phyloP scores from a whole-genome alignment of 2,888 invertebrate genomes.

The Fissipunctia ypsillon region DNA sequence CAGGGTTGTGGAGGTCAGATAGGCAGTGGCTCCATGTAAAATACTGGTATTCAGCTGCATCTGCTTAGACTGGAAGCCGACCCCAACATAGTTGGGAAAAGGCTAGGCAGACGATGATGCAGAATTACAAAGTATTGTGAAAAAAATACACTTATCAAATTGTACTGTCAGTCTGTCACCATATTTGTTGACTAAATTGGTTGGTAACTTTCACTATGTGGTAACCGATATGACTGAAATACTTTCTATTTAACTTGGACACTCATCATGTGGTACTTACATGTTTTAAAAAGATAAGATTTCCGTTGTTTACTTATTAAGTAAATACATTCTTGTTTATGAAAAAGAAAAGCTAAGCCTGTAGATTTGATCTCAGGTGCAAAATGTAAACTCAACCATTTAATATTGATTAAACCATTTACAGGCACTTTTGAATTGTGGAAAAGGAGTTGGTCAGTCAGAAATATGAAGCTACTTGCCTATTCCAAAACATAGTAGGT shows the following conservation, averaged over 20 bases:
- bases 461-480: neutral
- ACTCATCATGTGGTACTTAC: slow-evolving; percentile 5
- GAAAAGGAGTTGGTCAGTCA: neutral
- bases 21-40: no score
- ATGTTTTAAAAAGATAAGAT: slow-evolving; percentile 4
- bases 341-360: neutral
- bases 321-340: neutral
- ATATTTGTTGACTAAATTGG: slow-evolving; percentile 17
- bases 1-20: no score
- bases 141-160: slow-evolving; percentile 4
- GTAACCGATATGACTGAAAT: slow-evolving; percentile 14
- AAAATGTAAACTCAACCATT: neutral
- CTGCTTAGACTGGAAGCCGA: no score
- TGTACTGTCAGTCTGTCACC: neutral
- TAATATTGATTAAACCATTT: neutral
- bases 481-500: neutral
- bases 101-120: neutral
- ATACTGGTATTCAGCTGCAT: no score
- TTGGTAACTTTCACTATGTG: slow-evolving; percentile 41
- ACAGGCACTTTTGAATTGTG: neutral
- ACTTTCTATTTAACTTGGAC: slow-evolving; percentile 42
- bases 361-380: neutral
- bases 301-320: neutral
- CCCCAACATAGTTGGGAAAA: no score
- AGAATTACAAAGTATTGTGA: neutral